Percentiles rank a stretch among this genome's conserved stretches.
Conservation (phyloP, 2,797 vertebrate genomes). For the Bryconaethiops microstoma region DNA sequence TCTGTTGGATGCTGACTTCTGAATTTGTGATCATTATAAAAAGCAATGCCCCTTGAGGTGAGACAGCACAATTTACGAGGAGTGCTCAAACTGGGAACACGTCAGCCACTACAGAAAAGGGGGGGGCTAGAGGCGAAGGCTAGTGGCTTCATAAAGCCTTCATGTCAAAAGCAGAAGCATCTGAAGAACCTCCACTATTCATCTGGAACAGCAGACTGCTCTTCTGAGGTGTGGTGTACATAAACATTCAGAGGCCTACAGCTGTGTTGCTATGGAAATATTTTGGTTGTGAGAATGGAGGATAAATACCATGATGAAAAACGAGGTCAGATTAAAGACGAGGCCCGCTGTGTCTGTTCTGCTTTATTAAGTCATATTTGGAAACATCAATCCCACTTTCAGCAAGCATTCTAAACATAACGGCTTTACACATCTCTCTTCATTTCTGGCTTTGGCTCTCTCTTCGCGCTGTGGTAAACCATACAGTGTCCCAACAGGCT, state of each 20-base stretch:
- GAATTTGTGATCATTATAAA: neutral
- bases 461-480: slow-evolving; percentile 12
- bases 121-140: slow-evolving; percentile 34
- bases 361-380: slow-evolving; percentile 33
- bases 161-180: slow-evolving; percentile 36
- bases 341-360: slow-evolving; percentile 17
- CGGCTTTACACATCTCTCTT: neutral
- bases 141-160: slow-evolving; percentile 11
- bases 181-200: slow-evolving; percentile 38
- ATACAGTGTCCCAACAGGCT: neutral
- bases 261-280: slow-evolving; percentile 76
- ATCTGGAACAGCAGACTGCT: slow-evolving; percentile 22
- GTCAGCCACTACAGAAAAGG: slow-evolving; percentile 10
- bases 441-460: neutral
- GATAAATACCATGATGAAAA: slow-evolving; percentile 65
- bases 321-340: slow-evolving; percentile 49
- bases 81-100: slow-evolving; percentile 10
- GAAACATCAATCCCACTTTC: neutral
- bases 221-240: slow-evolving; percentile 44
- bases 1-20: neutral
- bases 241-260: slow-evolving; percentile 50
- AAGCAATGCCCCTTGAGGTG: neutral
- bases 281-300: slow-evolving; percentile 71
- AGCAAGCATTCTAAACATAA: slow-evolving; percentile 1
- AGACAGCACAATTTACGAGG: neutral